Evolutionary conservation across 2,888 invertebrate genomes (phyloP).

Genomic region (Acleris holmiana): DNA sequence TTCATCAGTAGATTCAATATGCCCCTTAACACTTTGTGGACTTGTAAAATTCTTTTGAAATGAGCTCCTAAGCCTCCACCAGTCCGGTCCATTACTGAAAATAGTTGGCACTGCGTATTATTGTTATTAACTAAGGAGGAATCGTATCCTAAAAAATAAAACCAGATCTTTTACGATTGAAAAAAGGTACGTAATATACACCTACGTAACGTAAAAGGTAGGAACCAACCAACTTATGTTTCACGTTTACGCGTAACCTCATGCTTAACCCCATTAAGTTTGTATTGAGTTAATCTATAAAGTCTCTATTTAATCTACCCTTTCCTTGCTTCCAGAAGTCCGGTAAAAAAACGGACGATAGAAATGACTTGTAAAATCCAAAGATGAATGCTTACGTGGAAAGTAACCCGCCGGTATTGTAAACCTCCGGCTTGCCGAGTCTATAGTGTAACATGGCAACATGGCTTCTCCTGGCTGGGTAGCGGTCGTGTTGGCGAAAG

Average conservation of each 20-base stretch:
- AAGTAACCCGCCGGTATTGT: slow-evolving; percentile 92
- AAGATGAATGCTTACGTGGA: slow-evolving; percentile 88
- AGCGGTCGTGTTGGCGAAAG: slow-evolving; percentile 87
- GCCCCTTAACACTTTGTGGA: slow-evolving; percentile 87
- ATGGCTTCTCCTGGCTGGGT: slow-evolving; percentile 92
- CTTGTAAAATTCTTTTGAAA: slow-evolving; percentile 92
- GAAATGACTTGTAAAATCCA: too few species aligned
- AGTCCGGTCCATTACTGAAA: slow-evolving; percentile 91
- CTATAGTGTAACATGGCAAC: slow-evolving; percentile 91
- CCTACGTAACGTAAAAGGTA: too few species aligned
- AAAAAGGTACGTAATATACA: too few species aligned
- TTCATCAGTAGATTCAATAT: slow-evolving; percentile 86
- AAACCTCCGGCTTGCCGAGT: slow-evolving; percentile 87
- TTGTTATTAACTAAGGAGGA: not conserved
- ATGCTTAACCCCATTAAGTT: too few species aligned
- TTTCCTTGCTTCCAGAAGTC: too few species aligned
- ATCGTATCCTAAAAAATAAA: too few species aligned
- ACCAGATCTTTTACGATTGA: too few species aligned
- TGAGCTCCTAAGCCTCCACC: slow-evolving; percentile 91
- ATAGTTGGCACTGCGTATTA: not conserved
- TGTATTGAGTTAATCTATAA: too few species aligned
- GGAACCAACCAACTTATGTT: too few species aligned
- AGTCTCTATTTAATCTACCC: too few species aligned
- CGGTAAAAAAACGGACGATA: too few species aligned
- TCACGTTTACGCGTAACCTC: too few species aligned